Evolutionary conservation across 1,140 invertebrate species (phyloP), one percentile per base, ranked within the genome.

Genomic region (Drosophila elegans): DNA sequence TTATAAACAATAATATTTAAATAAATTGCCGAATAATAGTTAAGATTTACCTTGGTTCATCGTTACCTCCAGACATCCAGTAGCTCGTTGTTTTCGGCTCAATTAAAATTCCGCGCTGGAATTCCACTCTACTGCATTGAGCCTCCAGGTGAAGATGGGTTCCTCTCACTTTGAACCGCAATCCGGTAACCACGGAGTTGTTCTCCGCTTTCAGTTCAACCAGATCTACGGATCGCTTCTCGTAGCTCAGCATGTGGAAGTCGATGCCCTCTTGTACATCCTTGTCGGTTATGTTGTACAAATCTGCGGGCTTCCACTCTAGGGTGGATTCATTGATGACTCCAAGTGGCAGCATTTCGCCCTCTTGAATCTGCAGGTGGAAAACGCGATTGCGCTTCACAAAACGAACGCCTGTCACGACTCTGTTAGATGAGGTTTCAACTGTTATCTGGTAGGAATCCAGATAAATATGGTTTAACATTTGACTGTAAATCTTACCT

Each of bases 141-240:
- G 97, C 96, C 93, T 98, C 97, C 49, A 97, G 94, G 93, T 98
- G 97, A 32, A 98, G 91, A 90, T 97, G 97, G 0, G 95, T 93
- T 16, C 97, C 97, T 5, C 97, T 92, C 67, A 95, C 93, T 66
- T 96, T 94, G 85, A 97, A 97, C 77, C 95, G 94, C 0, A 96
- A 91, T 16, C 96, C 96, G 93, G 81, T 67, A 0, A 93, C 83
- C 3, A 93, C 68, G 93, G 93, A 93, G 94, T 95, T 74, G 95
- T 97, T 48, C 96, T 93, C 83, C 95, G 93, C 94, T 12, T 94
- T 93, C 13, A 85, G 51, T 80, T 97, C 96, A 82, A 97, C 97
- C 60, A 98, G 92, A 92, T 98, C 97, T 2, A 98, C 93, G 0
- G 95, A 95, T 51, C 97, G 92, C 72, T 95, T 94, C 73, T 97